Base-by-base conservation (phyloP, 2,888 invertebrate species). In the Cyclophora punctaria region DNA sequence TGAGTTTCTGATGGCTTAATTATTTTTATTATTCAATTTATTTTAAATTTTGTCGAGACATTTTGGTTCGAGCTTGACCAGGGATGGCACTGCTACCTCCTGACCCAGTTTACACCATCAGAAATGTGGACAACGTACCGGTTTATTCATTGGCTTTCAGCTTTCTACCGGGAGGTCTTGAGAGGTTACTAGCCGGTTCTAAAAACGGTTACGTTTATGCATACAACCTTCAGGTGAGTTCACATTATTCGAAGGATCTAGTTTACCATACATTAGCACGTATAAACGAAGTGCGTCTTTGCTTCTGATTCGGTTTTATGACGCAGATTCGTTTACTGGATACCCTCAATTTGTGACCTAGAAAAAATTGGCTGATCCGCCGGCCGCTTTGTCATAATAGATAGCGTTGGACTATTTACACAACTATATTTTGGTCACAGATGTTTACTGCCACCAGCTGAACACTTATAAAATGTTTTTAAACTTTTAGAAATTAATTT, bases 161-260 rank as follows among this genome's bases (percentile, higher is more conserved):
- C 73, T 89, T 87, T 75, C 77, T 88, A 65, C 83, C 83, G 59
- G 90, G 90, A 58, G 89, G 89, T 63, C 89, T 90, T 59, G 91
- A 92, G 70, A 88, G 90, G 71, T 85, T 95, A 67, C 90, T 94
- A 71, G 93, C 93, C 66, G 94, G 94, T 54, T 93, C 93, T 40
- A 91, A 92, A 72, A 92, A 91, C 74, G 95, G 95, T 63, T 91
- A 89, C 68, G 91, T 95, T 63, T 92, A 93, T 79, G 90, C 94
- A 72, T 95, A 94, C 93, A 93, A 95, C 85, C 89, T 95, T 75
- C 92, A 93, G 89, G 95, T 95, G 83, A 84, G 83, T 66, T 71
- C 66, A 69, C 55, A 58, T 67, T 69, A 70, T 76, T 74, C 62
- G 63, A 70, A 71, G 67, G 61, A 72, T 72, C 63, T 62, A 62